Conservation (phyloP, 1,140 invertebrate genomes). For the Oppia nitens region DNA sequence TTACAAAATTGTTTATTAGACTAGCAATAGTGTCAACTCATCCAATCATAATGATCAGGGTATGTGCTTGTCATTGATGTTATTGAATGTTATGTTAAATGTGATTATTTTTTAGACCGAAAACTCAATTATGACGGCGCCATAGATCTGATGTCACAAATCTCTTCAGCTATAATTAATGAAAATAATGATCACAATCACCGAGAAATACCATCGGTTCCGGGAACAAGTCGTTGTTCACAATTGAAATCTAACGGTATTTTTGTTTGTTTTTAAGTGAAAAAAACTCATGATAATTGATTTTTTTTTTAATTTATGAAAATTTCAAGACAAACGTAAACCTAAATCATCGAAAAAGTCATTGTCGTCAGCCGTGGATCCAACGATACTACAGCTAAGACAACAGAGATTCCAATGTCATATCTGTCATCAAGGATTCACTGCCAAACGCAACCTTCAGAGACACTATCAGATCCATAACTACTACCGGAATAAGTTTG, state of each 20-base stretch:
- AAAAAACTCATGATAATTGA: neutral
- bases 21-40: no score
- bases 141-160: neutral
- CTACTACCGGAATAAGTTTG: constrained; percentile 15
- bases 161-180: neutral
- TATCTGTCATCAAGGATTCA: constrained; percentile 12
- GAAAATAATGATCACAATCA: neutral
- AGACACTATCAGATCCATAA: constrained; percentile 18
- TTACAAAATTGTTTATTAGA: no score
- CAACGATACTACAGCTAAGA: neutral
- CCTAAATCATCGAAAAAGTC: neutral
- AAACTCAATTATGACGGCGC: neutral
- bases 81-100: neutral
- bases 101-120: neutral
- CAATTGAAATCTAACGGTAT: neutral
- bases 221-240: neutral
- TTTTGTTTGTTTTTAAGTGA: neutral
- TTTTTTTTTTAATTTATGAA: neutral
- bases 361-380: neutral
- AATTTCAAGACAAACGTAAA: neutral
- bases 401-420: constrained; percentile 10
- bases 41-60: no score
- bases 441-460: constrained; percentile 10
- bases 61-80: no score
- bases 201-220: neutral